phyloP scores from a whole-genome alignment of 2,113 vertebrate species.

The Chelonoidis abingdonii region DNA sequence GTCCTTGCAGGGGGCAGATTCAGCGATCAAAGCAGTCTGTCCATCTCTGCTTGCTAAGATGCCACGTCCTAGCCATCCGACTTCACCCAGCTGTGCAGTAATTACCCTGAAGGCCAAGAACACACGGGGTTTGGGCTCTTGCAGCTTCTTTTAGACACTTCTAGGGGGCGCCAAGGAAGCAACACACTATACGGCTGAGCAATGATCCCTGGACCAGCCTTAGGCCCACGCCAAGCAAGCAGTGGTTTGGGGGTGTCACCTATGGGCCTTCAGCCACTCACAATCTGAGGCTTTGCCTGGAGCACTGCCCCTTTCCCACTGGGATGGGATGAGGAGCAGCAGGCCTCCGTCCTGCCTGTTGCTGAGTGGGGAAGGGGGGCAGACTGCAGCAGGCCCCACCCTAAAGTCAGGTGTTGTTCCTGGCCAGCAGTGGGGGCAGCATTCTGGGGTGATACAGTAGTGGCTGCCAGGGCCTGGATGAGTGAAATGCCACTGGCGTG shows the following conservation, averaged over 20 bases:
- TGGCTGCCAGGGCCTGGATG: background rate
- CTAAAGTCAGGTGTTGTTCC: background rate
- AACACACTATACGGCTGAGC: background rate
- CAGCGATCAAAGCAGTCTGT: background rate
- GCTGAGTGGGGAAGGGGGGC: background rate
- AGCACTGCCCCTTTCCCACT: background rate
- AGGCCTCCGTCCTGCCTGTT: background rate
- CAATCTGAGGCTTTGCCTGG: background rate
- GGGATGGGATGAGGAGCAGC: background rate
- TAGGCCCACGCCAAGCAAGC: background rate
- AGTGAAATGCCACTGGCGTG: background rate
- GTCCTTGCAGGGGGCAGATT: fast-evolving
- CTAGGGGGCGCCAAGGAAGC: too few species aligned
- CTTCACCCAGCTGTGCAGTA: background rate
- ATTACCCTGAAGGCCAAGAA: background rate
- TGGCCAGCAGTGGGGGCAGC: background rate
- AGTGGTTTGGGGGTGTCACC: background rate
- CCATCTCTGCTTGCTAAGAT: background rate
- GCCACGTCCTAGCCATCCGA: background rate
- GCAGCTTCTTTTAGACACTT: too few species aligned
- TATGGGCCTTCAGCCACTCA: background rate
- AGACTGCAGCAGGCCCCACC: background rate
- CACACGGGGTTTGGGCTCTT: too few species aligned
- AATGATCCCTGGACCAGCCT: background rate
- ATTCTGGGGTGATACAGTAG: background rate